Evolutionary conservation across 2,113 vertebrate species (phyloP).

Genomic region (Mesoclemmys tuberculata): DNA sequence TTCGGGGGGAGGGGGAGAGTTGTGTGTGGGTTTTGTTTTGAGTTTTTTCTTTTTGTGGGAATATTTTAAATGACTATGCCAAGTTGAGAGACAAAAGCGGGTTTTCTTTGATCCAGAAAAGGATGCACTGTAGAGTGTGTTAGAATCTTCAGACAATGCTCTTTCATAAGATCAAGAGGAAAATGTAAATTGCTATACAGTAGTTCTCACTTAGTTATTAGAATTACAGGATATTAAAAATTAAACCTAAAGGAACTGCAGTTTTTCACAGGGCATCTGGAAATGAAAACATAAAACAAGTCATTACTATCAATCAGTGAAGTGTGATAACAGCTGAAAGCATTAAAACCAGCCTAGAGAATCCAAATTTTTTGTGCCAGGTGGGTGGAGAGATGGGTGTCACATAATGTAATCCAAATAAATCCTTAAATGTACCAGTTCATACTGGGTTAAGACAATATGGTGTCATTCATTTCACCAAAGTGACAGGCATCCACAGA

Average conservation of each 20-base stretch:
- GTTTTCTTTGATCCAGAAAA: slow-evolving; percentile 65
- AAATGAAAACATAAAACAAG: slow-evolving; percentile 60
- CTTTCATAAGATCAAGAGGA: slow-evolving; percentile 54
- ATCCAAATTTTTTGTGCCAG: slow-evolving; percentile 1
- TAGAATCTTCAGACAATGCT: slow-evolving; percentile 60
- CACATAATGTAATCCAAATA: slow-evolving; percentile 59
- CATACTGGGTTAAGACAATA: slow-evolving; percentile 54
- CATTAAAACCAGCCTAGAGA: slow-evolving; percentile 42
- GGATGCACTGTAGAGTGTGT: slow-evolving; percentile 40
- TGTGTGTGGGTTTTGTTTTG: slow-evolving; percentile 17
- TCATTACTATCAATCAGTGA: slow-evolving; percentile 50
- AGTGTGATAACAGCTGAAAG: slow-evolving; percentile 59
- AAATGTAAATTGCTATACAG: slow-evolving; percentile 30
- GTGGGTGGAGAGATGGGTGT: not conserved
- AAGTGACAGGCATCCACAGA: slow-evolving; percentile 56
- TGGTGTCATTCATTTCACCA: slow-evolving; percentile 38
- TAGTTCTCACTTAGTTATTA: slow-evolving; percentile 71
- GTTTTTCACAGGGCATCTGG: slow-evolving; percentile 63
- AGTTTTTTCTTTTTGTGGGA: slow-evolving; percentile 12
- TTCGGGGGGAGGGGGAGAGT: not conserved
- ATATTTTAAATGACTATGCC: slow-evolving; percentile 49
- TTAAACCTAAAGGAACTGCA: slow-evolving; percentile 48
- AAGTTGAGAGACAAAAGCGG: slow-evolving; percentile 68
- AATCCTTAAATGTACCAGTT: slow-evolving; percentile 45
- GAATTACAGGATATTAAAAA: slow-evolving; percentile 70